Base-by-base conservation (phyloP, 2,888 invertebrate species). In the Scaptomyza tumidula region DNA sequence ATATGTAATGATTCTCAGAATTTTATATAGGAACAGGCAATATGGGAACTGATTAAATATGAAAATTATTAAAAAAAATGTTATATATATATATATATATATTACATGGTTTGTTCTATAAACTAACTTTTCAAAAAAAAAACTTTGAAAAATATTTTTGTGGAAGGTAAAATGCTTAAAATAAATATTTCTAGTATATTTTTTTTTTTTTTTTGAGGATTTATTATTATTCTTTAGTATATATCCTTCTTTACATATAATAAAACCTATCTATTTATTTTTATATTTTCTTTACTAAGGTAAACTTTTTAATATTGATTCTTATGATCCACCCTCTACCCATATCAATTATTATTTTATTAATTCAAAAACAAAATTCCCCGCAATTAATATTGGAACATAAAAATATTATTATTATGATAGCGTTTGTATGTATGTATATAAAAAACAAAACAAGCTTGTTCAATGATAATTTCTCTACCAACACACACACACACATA, bases 1-100 rank as follows among this genome's bases (percentile, higher is more conserved):
- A 19, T 19, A 19, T 53, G 37, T 54, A 29, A 16, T 62, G 43
- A 49, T 35, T 53, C 41, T 29, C 41, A 4, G 50, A 50, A 6
- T 35, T 9, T 50, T 43, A n/a, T 43, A n/a, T 43, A 2, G 7
- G 6, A 16, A 31, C 7, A n/a, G 2, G 29, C 14, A 16, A 7
- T 6, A 16, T 52, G 7, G 11, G 33, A 35, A n/a, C 13, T 35
- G 10, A 49, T 16, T 24, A 10, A 10, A 35, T 50, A 35, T 33
- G 29, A 29, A 33, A 33, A 10, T 33, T 33, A 10, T 6, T 7
- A 0, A 29, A 29, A 39, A 14, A 39, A 39, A 37, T 6, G n/a
- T n/a, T n/a, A 13, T 37, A n/a, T n/a, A 10, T 4, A 24, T 24
- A 24, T 1, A 24, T 24, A 24, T 24, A 24, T 24, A 35, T 4